Percentiles rank a stretch among this genome's conserved stretches.
phyloP scores from a whole-genome alignment of 2,113 vertebrate species.

The Aleadryas rufinucha region DNA sequence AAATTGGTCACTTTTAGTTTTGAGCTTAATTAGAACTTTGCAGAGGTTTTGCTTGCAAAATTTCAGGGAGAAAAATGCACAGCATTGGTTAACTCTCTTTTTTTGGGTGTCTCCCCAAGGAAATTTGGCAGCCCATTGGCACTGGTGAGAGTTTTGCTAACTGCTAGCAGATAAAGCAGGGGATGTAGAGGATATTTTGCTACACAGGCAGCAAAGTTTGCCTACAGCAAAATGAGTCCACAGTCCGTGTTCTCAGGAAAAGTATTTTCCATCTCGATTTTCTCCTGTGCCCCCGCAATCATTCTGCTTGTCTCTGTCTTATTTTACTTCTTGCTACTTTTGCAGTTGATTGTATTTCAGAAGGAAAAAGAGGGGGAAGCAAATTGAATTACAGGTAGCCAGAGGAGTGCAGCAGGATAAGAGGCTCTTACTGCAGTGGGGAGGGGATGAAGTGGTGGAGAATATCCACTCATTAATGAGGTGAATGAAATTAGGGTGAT shows the following conservation, averaged over 20 bases:
- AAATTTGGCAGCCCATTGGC: background rate
- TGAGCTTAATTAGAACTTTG: background rate
- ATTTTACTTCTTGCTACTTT: background rate
- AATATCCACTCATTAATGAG: constrained; percentile 41
- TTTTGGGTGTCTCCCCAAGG: background rate
- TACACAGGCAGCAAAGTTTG: background rate
- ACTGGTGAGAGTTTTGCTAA: background rate
- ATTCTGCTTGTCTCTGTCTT: background rate
- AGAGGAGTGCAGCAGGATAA: constrained; percentile 10
- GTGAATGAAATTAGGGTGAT: constrained; percentile 12
- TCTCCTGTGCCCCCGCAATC: background rate
- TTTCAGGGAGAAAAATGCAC: background rate
- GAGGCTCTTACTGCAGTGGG: background rate
- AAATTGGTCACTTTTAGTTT: background rate
- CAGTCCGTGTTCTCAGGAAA: background rate
- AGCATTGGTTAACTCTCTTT: background rate
- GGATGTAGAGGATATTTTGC: background rate
- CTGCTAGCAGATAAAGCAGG: background rate
- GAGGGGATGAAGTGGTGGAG: background rate
- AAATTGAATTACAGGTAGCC: background rate
- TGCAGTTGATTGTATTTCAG: background rate
- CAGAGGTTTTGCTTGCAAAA: background rate
- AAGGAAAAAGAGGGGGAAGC: background rate
- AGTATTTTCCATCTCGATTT: background rate
- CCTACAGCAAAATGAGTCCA: background rate